Evolutionary conservation across 2,888 invertebrate species (phyloP), one percentile per base, ranked within the genome.

Genomic region (Orchesellides sinensis): DNA sequence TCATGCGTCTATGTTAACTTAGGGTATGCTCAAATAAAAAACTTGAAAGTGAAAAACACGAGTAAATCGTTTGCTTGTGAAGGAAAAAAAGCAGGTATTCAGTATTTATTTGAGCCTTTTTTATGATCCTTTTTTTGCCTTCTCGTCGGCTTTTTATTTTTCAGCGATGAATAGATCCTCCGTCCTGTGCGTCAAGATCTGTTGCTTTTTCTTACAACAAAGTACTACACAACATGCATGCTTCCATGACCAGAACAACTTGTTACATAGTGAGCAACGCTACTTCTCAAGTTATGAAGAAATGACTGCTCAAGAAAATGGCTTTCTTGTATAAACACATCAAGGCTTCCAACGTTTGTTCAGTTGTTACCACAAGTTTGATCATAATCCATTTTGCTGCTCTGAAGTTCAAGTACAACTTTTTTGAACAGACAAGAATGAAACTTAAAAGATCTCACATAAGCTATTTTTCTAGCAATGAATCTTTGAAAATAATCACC

Each of bases 231-330:
- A n/a, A 10, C 5, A 35, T 47, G 25, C 49, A 68, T 17, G 66
- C 25, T 68, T 49, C 66, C 66, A 68, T 68, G 66, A 68, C 66
- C 66, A 68, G 49, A 68, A 17, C 66, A 68, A 68, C 27, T 47
- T 68, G 66, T 68, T 27, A n/a, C 8, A 68, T 14, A 2, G 66
- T 49, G 66, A 68, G 66, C 14, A 19, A 12, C 8, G 52, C 19
- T n/a, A 14, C n/a, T 40, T 40, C 10, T 40, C n/a, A 5, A 10
- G 40, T n/a, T 40, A n/a, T n/a, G n/a, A n/a, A n/a, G n/a, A n/a
- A n/a, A n/a, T n/a, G n/a, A n/a, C n/a, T n/a, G n/a, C n/a, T n/a
- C n/a, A n/a, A n/a, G n/a, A n/a, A n/a, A n/a, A n/a, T n/a, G n/a
- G 10, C 54, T 21, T 23, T 6, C 49, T 49, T 49, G 12, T 8